These are phyloP conservation scores for Reticulitermes lucifugus DNA, from an alignment of 2,888 invertebrate genomes.

Conservation along the genomic window DNA sequence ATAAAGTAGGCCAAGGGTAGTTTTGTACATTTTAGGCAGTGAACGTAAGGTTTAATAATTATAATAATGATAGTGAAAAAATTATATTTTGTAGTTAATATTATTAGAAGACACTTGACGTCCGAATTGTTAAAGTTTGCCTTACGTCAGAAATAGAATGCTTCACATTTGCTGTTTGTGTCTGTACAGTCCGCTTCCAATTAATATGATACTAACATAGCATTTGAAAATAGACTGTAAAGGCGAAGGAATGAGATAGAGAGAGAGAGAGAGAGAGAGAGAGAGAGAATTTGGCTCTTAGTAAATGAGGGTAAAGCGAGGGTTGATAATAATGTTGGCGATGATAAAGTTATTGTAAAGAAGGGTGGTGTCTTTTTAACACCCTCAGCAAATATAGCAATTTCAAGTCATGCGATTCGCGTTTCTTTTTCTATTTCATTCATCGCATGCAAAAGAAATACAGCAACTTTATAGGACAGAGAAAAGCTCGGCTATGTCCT, in stretches of 20 bases:
- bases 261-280: not conserved
- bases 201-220: slow-evolving; percentile 26
- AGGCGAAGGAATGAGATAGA: not conserved
- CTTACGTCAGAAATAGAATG: not conserved
- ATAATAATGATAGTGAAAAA: too few species aligned
- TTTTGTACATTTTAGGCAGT: too few species aligned
- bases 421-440: slow-evolving; percentile 7
- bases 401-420: slow-evolving; percentile 29
- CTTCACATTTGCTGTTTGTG: not conserved
- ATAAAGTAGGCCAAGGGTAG: too few species aligned
- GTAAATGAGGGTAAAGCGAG: slow-evolving; percentile 37
- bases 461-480: not conserved
- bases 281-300: not conserved
- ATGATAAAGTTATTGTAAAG: slow-evolving; percentile 3
- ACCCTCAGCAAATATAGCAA: slow-evolving; percentile 32
- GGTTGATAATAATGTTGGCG: slow-evolving; percentile 25
- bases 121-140: too few species aligned
- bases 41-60: too few species aligned
- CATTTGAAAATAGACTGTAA: not conserved
- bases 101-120: too few species aligned
- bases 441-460: not conserved
- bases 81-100: too few species aligned
- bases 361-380: slow-evolving; percentile 39
- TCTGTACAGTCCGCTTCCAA: slow-evolving; percentile 24
- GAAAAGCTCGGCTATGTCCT: not conserved